phyloP scores from a whole-genome alignment of 2,888 invertebrate species.

The Schizaphis graminum region DNA sequence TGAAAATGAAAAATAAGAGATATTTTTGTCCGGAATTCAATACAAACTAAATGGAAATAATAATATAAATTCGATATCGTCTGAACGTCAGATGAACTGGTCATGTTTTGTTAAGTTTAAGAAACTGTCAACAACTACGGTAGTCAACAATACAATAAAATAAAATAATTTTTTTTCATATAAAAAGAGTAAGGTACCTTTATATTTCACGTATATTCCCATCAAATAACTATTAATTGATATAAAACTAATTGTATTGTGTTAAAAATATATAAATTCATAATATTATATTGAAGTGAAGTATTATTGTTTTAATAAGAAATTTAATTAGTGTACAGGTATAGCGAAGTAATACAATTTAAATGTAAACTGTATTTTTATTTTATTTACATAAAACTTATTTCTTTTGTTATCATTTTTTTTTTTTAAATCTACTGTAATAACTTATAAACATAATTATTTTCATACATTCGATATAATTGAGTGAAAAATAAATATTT shows the following conservation, averaged over 20 bases:
- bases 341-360: background rate
- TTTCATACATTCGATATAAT: background rate
- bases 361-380: background rate
- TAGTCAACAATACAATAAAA: background rate
- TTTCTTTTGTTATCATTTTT: background rate
- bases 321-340: background rate
- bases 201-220: background rate
- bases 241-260: background rate
- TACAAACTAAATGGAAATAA: background rate
- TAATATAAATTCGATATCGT: background rate
- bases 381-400: background rate
- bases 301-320: background rate
- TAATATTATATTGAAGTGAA: background rate
- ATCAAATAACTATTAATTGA: background rate
- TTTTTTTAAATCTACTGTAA: background rate
- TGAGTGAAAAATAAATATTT: background rate
- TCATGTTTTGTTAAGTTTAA: background rate
- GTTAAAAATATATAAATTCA: background rate
- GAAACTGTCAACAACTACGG: background rate
- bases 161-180: background rate
- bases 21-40: background rate
- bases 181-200: background rate
- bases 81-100: background rate
- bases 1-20: constrained; percentile 45
- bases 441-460: background rate